Percentiles rank a stretch among this genome's conserved stretches.
phyloP scores from a whole-genome alignment of 2,888 invertebrate genomes.

The Aphrophora alni region DNA sequence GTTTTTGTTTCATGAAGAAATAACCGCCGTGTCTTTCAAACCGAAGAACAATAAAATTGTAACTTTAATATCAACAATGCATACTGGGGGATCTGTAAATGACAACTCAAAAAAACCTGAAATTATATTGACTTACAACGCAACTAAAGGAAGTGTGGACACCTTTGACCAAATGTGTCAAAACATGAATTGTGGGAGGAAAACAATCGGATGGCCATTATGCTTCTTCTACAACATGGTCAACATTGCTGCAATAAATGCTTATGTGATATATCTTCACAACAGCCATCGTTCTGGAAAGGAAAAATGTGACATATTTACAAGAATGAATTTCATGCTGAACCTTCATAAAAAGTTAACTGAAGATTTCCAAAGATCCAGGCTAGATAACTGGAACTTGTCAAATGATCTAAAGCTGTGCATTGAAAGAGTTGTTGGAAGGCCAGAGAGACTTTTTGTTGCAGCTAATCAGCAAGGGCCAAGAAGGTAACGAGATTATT shows the following conservation, averaged over 20 bases:
- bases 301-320: neutral
- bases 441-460: neutral
- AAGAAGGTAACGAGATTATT: too few relatives aligned
- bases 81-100: constrained; percentile 45
- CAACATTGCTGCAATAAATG: too few relatives aligned
- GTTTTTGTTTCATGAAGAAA: neutral
- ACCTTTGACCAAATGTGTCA: neutral
- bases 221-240: constrained; percentile 17
- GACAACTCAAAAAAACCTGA: constrained; percentile 45
- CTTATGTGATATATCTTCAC: too few relatives aligned
- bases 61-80: constrained; percentile 44
- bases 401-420: too few relatives aligned
- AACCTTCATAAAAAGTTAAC: neutral
- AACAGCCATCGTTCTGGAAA: neutral
- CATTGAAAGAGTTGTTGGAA: neutral
- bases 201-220: constrained; percentile 25
- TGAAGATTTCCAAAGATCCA: neutral
- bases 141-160: neutral
- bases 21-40: constrained; percentile 24
- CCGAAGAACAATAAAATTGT: constrained; percentile 22
- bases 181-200: too few relatives aligned
- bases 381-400: too few relatives aligned
- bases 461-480: too few relatives aligned
- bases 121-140: constrained; percentile 41
- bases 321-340: neutral